Percentiles rank a stretch among this genome's conserved stretches.
phyloP scores from a whole-genome alignment of 2,888 invertebrate genomes.

The Lutraria lutraria region DNA sequence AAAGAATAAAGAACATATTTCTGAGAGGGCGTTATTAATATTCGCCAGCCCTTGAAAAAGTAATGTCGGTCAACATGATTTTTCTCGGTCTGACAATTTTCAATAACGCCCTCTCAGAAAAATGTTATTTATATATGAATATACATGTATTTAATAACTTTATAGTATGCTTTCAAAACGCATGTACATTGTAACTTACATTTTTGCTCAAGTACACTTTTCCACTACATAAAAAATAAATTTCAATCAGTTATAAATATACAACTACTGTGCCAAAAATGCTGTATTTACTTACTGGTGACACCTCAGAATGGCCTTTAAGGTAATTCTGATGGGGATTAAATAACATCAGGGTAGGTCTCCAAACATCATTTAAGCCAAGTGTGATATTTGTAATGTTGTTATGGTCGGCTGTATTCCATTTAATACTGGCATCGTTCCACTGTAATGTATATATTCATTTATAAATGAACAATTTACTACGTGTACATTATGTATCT shows the following conservation, averaged over 20 bases:
- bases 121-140: no score
- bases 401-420: constrained; percentile 14
- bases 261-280: not conserved
- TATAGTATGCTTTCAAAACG: not conserved
- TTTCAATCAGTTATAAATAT: no score
- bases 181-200: not conserved
- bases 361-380: constrained; percentile 15
- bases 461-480: no score
- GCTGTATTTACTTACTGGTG: not conserved
- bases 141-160: not conserved
- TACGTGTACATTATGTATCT: no score
- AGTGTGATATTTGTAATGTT: constrained; percentile 25
- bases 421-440: constrained; percentile 28
- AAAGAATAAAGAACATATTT: no score
- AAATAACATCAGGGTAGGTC: constrained; percentile 1
- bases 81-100: no score
- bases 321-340: constrained; percentile 27
- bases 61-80: no score
- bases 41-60: no score
- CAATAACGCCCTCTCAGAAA: no score
- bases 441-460: constrained; percentile 12
- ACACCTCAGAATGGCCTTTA: not conserved
- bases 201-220: no score
- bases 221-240: no score
- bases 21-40: no score